phyloP scores from a whole-genome alignment of 2,888 invertebrate species.

The Anorthoa munda region DNA sequence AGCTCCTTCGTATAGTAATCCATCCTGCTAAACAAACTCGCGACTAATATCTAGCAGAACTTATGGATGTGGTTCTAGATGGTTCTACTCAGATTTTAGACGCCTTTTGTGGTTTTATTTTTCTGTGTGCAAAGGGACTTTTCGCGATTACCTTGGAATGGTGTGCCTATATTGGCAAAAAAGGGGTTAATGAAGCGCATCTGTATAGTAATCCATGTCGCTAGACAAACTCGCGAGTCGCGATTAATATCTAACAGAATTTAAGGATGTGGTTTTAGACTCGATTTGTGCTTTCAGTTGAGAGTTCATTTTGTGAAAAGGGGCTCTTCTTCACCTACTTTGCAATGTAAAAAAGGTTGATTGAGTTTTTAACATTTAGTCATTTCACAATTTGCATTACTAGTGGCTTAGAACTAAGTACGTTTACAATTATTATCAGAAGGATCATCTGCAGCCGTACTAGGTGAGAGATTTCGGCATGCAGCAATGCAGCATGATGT shows the following conservation, averaged over 20 bases:
- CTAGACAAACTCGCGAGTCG: constrained; percentile 72
- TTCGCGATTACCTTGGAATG: neutral
- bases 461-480: too few species aligned
- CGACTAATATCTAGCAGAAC: constrained; percentile 66
- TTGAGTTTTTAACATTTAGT: too few species aligned
- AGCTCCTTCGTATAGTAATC: constrained; percentile 80
- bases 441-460: too few species aligned
- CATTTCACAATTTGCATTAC: too few species aligned
- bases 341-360: neutral
- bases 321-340: too few species aligned
- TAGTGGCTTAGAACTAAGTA: too few species aligned
- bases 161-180: neutral
- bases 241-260: constrained; percentile 66
- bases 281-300: constrained; percentile 35
- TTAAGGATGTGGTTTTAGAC: constrained; percentile 46
- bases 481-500: too few species aligned
- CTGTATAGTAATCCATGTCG: constrained; percentile 81
- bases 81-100: constrained; percentile 9
- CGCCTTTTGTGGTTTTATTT: constrained; percentile 34
- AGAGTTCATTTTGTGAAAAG: too few species aligned
- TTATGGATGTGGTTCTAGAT: constrained; percentile 44
- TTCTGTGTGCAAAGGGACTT: neutral
- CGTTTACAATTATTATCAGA: too few species aligned
- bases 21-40: constrained; percentile 73
- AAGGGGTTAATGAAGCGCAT: constrained; percentile 33